Evolutionary conservation across 2,113 vertebrate genomes (phyloP).

Genomic region (Melanerpes aurifrons): DNA sequence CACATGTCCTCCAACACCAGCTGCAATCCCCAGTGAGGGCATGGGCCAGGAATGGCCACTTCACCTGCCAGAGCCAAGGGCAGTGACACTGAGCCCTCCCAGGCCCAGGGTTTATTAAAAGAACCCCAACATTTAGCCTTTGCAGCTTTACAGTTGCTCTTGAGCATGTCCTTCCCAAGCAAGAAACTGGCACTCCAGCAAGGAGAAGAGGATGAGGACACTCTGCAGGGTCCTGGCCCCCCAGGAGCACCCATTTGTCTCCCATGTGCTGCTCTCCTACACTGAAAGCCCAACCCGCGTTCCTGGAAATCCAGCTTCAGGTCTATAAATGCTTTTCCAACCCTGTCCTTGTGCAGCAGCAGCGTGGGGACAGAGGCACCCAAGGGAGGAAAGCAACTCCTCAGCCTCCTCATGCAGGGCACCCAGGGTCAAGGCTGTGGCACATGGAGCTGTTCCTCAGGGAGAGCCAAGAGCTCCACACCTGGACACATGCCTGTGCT

Average conservation of each 20-base stretch:
- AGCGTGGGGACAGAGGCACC: background rate
- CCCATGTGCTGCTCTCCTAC: fast-evolving
- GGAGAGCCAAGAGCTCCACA: fast-evolving
- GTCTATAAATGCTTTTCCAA: fast-evolving
- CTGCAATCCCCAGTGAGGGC: background rate
- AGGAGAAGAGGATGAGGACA: background rate
- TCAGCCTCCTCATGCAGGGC: fast-evolving
- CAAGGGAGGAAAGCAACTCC: fast-evolving
- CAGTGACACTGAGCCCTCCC: background rate
- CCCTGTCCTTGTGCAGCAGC: fast-evolving
- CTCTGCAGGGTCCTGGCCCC: background rate
- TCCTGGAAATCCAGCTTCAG: background rate
- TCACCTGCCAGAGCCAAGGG: background rate
- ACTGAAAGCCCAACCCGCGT: background rate
- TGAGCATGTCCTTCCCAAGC: background rate
- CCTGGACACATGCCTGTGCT: background rate
- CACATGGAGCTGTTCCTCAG: fast-evolving
- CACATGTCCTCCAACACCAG: background rate
- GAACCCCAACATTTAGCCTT: background rate
- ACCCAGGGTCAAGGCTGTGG: background rate
- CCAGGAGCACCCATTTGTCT: background rate
- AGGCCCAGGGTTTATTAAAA: background rate
- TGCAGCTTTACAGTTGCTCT: background rate
- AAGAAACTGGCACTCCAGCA: background rate
- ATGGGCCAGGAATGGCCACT: too few relatives aligned